Evolutionary conservation across 2,888 invertebrate species (phyloP), one percentile per base, ranked within the genome.

Genomic region (Morinoia aosen): DNA sequence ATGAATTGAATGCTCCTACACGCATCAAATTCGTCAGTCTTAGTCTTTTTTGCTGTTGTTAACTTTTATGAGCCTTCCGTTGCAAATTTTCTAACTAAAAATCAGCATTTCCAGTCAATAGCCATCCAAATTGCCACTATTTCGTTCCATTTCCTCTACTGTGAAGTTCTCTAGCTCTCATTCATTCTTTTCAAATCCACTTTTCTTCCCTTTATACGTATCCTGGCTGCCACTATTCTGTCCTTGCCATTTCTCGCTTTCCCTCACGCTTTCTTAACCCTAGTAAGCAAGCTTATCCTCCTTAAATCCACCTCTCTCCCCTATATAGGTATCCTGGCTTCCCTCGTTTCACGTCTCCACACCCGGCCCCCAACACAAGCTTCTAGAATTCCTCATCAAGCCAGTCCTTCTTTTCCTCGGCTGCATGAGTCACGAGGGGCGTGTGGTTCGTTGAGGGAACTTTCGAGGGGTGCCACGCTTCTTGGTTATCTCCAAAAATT

Each of bases 271-370:
- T 33, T 33, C 76, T 76, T 3, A 19, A 33, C 33, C 25, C 25
- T 33, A 8, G 25, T 94, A 88, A 90, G 88, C 95, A 40, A 95
- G 58, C 95, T 95, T 58, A 58, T 91, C 95, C 90, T 88, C 88
- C 91, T 95, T 90, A 56, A 57, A 91, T 57, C 56, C 56, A 40
- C 76, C 90, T 95, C 91, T 88, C 95, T 64, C 91, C 95, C 95
- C 91, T 91, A 48, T 40, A 57, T n/a, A 40, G 58, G 90, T 64
- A 25, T 48, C 90, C 88, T 40, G n/a, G n/a, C 58, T 39, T 10
- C 90, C 39, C 10, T 58, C 33, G 33, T 88, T 91, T 14, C 56
- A 48, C 14, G 91, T 88, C 91, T 58, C 95, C 88, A n/a, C 57
- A 39, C 40, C 76, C 88, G 48, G 76, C n/a, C 88, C 88, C n/a